Percentiles rank a stretch among this genome's conserved stretches.
These are phyloP conservation scores for Caenorhabditis brenneri DNA, from an alignment of 1,140 invertebrate species.

Conservation along the genomic window DNA sequence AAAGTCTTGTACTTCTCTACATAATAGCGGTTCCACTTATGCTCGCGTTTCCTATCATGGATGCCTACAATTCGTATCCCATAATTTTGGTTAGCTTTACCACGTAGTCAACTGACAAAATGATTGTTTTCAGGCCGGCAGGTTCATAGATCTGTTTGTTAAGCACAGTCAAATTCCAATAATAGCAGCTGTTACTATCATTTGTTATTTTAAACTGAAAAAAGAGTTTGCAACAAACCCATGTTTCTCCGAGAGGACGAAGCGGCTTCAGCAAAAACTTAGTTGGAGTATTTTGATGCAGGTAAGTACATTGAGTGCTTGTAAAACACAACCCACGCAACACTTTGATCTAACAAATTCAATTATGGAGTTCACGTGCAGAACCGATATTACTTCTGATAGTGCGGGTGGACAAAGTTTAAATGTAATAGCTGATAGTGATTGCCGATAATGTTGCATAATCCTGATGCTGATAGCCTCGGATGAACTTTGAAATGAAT, in stretches of 20 bases:
- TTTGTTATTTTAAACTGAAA: slow-evolving; percentile 16
- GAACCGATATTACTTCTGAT: too few species aligned
- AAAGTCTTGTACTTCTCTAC: not conserved
- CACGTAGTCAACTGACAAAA: too few species aligned
- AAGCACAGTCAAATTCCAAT: not conserved
- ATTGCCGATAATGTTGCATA: not conserved
- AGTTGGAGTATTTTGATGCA: slow-evolving; percentile 16
- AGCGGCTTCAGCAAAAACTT: not conserved
- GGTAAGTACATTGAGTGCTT: not conserved
- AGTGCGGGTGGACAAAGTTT: too few species aligned
- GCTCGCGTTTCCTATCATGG: not conserved
- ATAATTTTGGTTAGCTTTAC: not conserved
- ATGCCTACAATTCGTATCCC: not conserved
- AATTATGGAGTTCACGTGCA: too few species aligned
- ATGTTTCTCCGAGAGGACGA: not conserved
- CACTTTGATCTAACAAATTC: not conserved
- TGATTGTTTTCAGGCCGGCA: not conserved
- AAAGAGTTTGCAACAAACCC: not conserved
- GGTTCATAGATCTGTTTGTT: not conserved
- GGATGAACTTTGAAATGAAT: too few species aligned
- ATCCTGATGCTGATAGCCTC: not conserved
- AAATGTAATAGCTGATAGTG: not conserved
- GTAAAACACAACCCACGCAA: too few species aligned
- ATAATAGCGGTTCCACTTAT: not conserved
- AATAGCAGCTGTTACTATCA: not conserved